phyloP scores from a whole-genome alignment of 2,888 invertebrate genomes.

The Dilophus febrilis region DNA sequence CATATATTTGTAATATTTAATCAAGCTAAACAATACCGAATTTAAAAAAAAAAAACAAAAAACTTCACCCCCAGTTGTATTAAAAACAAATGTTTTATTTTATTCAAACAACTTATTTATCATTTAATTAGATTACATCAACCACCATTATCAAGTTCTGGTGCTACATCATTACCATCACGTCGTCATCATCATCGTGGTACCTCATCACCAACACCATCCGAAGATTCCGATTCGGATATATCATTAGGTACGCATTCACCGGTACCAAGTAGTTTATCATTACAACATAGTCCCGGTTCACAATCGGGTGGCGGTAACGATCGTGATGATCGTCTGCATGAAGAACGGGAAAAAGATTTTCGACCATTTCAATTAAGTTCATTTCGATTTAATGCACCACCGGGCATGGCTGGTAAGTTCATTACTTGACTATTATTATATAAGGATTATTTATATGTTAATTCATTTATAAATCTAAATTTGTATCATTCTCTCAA shows the following conservation, averaged over 20 bases:
- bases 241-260: conserved; percentile 31
- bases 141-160: conserved; percentile 4
- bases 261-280: conserved; percentile 29
- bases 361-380: conserved; percentile 11
- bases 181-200: conserved; percentile 24
- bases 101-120: no score
- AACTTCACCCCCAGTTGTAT: no score
- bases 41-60: no score
- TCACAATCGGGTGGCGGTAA: conserved; percentile 30
- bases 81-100: no score
- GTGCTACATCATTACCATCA: conserved; percentile 13
- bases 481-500: no score
- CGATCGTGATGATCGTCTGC: conserved; percentile 26
- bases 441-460: no score
- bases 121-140: conserved; percentile 7
- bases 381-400: conserved; percentile 11
- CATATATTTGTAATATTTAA: no score
- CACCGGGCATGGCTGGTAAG: conserved; percentile 8
- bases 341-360: conserved; percentile 24
- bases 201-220: conserved; percentile 27
- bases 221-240: conserved; percentile 30
- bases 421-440: neutral
- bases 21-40: no score
- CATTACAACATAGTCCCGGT: conserved; percentile 29
- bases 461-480: no score